Conservation (phyloP, 1,140 invertebrate species). For the Drosophila arawakana region DNA sequence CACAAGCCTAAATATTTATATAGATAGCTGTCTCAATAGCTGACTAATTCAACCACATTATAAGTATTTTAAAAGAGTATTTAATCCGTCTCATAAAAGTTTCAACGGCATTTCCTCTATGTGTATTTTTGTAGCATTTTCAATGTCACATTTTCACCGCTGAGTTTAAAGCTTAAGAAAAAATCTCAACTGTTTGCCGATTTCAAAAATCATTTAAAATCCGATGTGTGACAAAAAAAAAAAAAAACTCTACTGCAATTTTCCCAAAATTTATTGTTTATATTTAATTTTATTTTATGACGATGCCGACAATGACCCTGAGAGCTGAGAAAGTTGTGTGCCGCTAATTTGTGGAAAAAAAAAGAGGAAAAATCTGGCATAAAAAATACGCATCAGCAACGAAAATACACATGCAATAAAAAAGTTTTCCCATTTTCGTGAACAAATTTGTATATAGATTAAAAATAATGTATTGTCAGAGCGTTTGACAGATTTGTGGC, state of each 20-base stretch:
- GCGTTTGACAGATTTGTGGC: conserved; percentile 54
- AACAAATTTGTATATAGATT: conserved; percentile 14
- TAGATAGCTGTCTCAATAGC: too few relatives aligned
- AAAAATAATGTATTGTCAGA: conserved; percentile 11
- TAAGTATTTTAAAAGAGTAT: too few relatives aligned
- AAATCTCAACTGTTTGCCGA: conserved; percentile 5
- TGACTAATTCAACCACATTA: too few relatives aligned
- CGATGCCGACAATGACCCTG: conserved; percentile 27
- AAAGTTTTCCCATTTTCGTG: conserved; percentile 20
- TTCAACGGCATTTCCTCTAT: conserved; percentile 20
- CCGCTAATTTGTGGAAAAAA: conserved; percentile 10
- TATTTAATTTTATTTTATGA: conserved; percentile 40
- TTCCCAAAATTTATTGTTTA: conserved; percentile 25
- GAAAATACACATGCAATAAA: conserved; percentile 25
- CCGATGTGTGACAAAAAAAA: conserved; percentile 42
- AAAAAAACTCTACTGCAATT: conserved; percentile 53
- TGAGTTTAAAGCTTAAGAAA: conserved; percentile 1
- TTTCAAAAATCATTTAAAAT: conserved; percentile 14
- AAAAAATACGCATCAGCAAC: conserved; percentile 29
- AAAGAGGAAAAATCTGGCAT: conserved; percentile 3
- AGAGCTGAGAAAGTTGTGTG: conserved; percentile 36
- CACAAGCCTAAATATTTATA: too few relatives aligned
- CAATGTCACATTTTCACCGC: conserved; percentile 47
- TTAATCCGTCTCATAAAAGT: conserved; percentile 28
- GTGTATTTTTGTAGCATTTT: conserved; percentile 26